Base-by-base conservation (phyloP, 2,888 invertebrate species). In the Drosophila yooni region DNA sequence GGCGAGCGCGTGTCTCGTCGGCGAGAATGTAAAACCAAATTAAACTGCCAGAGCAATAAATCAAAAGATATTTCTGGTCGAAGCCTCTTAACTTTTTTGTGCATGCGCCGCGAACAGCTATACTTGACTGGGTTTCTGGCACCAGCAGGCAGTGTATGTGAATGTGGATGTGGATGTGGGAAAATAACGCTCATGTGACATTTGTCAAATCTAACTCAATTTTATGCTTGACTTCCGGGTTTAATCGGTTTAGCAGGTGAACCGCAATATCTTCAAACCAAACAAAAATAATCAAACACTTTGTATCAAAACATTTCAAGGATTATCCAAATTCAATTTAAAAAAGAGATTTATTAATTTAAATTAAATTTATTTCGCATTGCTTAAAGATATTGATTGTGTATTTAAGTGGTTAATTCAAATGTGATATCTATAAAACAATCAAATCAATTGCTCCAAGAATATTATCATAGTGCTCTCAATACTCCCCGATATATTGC, bases 31-130 rank as follows among this genome's bases (percentile, higher is more conserved):
- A 52, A 76, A 70, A 64, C 63, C 73, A 87, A 83, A 85, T 89
- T 89, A 79, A 89, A 88, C 83, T 77, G 76, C 61, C 75, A 79
- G 54, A 71, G 76, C 89, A 72, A 87, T 85, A 89, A 85, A 85
- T 85, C 88, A 85, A 89, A 75, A 77, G 76, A 70, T 70, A 76
- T 78, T 64, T 75, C 25, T 59, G 8, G 40, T 33, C 51, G 54
- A 75, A 75, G 51, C 63, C 33, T 58, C 67, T 78, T 70, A 77
- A 38, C 80, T 46, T 70, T 75, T 66, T 51, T 67, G 48, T 59
- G 76, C 36, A 48, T 36, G 68, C 27, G 50, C 40, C 50, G 53
- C 25, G 0, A 48, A 51, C 21, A 64, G 70, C 70, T 64, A 75
- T 29, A 61, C 58, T 62, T 53, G 43, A 36, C 48, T 67, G 63